These are phyloP conservation scores for Clavelina lepadiformis DNA, from an alignment of 23 tunicate genomes.

Conservation along the genomic window DNA sequence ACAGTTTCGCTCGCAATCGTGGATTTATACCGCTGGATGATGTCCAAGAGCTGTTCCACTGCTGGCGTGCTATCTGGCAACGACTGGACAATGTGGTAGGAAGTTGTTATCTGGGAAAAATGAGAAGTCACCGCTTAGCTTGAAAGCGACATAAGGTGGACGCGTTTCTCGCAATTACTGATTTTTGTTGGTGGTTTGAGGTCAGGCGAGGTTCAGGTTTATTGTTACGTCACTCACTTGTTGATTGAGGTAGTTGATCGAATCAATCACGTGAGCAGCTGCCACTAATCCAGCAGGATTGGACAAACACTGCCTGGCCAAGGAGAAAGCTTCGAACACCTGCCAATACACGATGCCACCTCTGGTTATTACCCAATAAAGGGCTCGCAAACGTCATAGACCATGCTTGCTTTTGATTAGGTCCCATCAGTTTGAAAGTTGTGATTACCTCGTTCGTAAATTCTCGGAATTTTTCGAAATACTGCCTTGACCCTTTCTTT, in stretches of 20 bases:
- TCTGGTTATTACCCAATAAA: no score
- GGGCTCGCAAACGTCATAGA: no score
- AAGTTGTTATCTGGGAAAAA: conserved; percentile 3
- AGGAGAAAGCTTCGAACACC: background rate
- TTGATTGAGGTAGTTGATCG: background rate
- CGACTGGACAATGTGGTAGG: background rate
- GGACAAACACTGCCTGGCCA: conserved; percentile 3
- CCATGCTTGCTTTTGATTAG: no score
- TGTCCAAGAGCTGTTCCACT: conserved; percentile 3
- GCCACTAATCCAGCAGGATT: background rate
- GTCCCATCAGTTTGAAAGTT: no score
- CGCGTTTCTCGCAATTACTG: background rate
- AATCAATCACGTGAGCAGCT: conserved; percentile 12
- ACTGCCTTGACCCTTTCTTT: no score
- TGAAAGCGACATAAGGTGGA: background rate
- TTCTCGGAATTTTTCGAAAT: no score
- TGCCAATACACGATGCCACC: no score
- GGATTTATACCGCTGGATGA: no score
- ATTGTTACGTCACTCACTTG: no score
- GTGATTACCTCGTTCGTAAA: no score
- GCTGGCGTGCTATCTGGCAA: conserved; percentile 7
- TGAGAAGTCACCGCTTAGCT: background rate
- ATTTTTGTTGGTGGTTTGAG: background rate
- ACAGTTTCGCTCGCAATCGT: no score
- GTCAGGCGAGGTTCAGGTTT: no score